Evolutionary conservation across 2,888 invertebrate species (phyloP).

Genomic region (Gisinianus flammeolus): DNA sequence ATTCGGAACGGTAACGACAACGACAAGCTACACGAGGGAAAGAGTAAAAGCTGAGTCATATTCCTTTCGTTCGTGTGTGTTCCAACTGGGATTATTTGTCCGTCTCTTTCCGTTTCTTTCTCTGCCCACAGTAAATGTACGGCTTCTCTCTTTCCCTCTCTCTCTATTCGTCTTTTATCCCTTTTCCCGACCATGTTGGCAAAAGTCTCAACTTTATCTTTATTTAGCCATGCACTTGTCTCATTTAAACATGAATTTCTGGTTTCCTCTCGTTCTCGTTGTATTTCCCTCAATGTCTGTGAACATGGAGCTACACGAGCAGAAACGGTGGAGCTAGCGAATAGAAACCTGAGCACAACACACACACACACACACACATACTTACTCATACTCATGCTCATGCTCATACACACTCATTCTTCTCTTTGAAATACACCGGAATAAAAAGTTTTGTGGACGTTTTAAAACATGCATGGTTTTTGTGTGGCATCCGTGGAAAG

Average conservation of each 20-base stretch:
- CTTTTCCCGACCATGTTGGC: too few relatives aligned
- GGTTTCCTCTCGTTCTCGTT: neutral
- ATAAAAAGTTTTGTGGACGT: constrained; percentile 17
- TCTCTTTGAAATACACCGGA: too few relatives aligned
- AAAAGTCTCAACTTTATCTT: too few relatives aligned
- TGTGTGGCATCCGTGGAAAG: constrained; percentile 7
- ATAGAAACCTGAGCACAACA: too few relatives aligned
- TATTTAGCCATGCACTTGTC: too few relatives aligned
- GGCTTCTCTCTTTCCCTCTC: constrained; percentile 13
- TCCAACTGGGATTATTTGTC: neutral
- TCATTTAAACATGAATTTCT: too few relatives aligned
- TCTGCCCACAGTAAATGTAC: neutral
- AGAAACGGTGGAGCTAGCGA: neutral
- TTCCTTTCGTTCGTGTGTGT: neutral
- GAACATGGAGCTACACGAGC: neutral
- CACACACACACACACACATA: too few relatives aligned
- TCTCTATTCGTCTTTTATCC: neutral
- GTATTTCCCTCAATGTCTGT: neutral
- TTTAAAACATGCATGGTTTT: constrained; percentile 20
- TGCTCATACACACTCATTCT: too few relatives aligned
- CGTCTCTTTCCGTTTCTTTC: neutral
- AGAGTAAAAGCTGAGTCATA: neutral
- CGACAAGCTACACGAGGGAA: neutral
- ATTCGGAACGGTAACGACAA: neutral
- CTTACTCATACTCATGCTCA: too few relatives aligned